These are phyloP conservation scores for Drosophila pseudoobscura DNA, from an alignment of 1,140 invertebrate genomes.

Conservation along the genomic window DNA sequence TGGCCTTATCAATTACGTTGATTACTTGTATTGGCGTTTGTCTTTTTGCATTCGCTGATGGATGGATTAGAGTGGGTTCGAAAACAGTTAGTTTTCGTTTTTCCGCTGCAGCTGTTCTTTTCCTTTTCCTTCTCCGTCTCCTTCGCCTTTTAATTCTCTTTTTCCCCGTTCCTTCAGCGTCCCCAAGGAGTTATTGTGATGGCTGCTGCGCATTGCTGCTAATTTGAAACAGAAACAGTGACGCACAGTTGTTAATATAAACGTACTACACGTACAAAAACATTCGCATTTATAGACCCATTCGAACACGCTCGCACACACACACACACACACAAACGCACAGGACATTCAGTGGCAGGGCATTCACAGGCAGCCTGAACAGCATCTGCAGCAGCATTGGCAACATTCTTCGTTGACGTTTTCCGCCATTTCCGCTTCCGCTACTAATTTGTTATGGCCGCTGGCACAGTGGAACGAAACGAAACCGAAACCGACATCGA, in stretches of 20 bases:
- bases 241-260: constrained; percentile 23
- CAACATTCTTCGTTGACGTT: constrained; percentile 59
- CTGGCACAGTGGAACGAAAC: constrained; percentile 33
- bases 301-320: constrained; percentile 9
- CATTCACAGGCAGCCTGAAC: constrained; percentile 3
- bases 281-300: neutral
- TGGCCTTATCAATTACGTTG: constrained; percentile 18
- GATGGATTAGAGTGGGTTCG: constrained; percentile 28
- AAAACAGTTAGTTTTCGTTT: neutral
- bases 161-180: neutral
- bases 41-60: constrained; percentile 29
- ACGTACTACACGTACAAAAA: neutral
- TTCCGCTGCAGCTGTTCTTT: constrained; percentile 10
- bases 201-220: constrained; percentile 47
- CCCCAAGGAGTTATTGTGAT: constrained; percentile 33
- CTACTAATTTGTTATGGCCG: constrained; percentile 64
- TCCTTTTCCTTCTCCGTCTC: no score
- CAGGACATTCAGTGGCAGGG: constrained; percentile 14
- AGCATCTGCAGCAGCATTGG: constrained; percentile 31
- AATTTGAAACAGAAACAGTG: constrained; percentile 42
- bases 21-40: constrained; percentile 9
- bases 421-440: constrained; percentile 74
- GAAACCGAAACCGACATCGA: neutral
- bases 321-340: neutral
- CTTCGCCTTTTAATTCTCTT: no score